phyloP scores from a whole-genome alignment of 2,113 vertebrate species.

The Martes martes region DNA sequence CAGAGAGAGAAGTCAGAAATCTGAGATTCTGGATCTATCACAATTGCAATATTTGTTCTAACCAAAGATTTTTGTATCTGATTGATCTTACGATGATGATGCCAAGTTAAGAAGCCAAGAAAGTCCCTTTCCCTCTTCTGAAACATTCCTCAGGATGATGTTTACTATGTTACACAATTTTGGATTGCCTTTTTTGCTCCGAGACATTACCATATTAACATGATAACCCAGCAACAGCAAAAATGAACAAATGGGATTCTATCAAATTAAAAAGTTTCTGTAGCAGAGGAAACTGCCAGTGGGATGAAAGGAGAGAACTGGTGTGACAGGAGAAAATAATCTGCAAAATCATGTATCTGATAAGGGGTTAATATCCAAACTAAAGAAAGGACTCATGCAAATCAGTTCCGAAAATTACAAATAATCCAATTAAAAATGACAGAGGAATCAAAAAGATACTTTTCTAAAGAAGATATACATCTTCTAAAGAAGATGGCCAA shows the following conservation, averaged over 20 bases:
- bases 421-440: not conserved
- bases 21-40: not conserved
- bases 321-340: not conserved
- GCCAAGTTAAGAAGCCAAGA: not conserved
- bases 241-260: not conserved
- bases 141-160: not conserved
- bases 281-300: not conserved
- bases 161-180: not conserved
- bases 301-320: not conserved
- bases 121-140: not conserved
- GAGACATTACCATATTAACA: not conserved
- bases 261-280: not conserved
- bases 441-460: not conserved
- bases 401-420: not conserved
- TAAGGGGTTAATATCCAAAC: not conserved
- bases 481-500: too few species aligned
- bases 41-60: not conserved
- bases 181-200: not conserved
- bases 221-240: not conserved
- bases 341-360: not conserved
- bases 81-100: not conserved
- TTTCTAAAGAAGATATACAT: not conserved
- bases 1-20: not conserved
- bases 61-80: not conserved
- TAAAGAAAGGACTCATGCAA: not conserved